Conservation (phyloP, 1,140 invertebrate species). For the Polypedilum pembai region DNA sequence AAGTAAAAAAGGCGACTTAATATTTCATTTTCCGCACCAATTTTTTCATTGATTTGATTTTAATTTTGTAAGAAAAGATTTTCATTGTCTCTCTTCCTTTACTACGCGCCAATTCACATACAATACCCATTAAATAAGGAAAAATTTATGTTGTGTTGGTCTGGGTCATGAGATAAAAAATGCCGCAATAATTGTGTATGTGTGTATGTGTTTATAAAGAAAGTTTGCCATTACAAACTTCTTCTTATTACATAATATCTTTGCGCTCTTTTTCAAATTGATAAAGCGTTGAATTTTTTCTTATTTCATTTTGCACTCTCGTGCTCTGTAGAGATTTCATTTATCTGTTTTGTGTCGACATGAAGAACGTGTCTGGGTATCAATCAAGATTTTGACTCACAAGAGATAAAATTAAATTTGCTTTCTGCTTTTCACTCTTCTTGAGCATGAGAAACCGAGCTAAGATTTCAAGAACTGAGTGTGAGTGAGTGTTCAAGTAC, state of each 20-base stretch:
- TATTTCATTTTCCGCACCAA: constrained; percentile 22
- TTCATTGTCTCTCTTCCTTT: not conserved
- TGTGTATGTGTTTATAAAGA: not conserved
- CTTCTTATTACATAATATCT: too few relatives aligned
- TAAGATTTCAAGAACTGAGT: too few relatives aligned
- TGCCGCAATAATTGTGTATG: not conserved
- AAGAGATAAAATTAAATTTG: constrained; percentile 13
- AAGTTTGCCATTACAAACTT: not conserved
- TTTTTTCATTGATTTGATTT: constrained; percentile 24
- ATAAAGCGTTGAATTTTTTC: constrained; percentile 2
- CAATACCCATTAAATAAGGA: not conserved
- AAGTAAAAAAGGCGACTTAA: not conserved
- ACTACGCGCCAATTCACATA: not conserved
- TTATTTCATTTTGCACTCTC: not conserved
- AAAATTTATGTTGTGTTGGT: not conserved
- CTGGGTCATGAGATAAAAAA: not conserved
- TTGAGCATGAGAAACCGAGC: not conserved
- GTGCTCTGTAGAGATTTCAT: not conserved
- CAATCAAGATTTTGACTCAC: not conserved
- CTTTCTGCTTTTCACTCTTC: not conserved
- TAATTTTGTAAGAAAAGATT: not conserved
- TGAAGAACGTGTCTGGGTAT: constrained; percentile 19
- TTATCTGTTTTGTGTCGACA: not conserved
- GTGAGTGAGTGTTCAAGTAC: too few relatives aligned
- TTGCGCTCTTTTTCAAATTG: not conserved